phyloP scores from a whole-genome alignment of 2,888 invertebrate genomes.

The Oligia fasciuncula region DNA sequence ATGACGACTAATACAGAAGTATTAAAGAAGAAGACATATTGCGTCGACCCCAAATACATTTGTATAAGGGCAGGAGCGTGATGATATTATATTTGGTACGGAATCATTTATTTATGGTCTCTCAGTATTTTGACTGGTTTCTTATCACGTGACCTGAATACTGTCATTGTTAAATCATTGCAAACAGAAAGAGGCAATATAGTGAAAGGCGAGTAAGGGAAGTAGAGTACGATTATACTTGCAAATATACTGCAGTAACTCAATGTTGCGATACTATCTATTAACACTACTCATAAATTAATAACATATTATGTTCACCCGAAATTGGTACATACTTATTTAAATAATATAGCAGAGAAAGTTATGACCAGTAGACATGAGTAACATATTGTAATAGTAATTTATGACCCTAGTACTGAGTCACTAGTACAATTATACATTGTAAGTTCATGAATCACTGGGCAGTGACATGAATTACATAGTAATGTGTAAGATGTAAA shows the following conservation, averaged over 20 bases:
- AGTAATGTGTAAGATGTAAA: constrained; percentile 10
- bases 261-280: background rate
- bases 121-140: background rate
- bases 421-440: constrained; percentile 35
- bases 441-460: constrained; percentile 37
- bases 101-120: no score
- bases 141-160: background rate
- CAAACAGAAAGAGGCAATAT: background rate
- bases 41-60: background rate
- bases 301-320: background rate
- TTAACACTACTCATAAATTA: background rate
- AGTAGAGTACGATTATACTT: constrained; percentile 39
- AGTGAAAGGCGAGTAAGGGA: constrained; percentile 36
- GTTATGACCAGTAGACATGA: constrained; percentile 9
- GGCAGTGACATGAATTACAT: constrained; percentile 19
- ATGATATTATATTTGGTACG: background rate
- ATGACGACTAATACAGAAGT: background rate
- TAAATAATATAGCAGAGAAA: constrained; percentile 20
- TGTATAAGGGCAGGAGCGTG: background rate
- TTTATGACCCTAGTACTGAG: constrained; percentile 24
- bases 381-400: constrained; percentile 1
- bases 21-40: background rate
- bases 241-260: constrained; percentile 20
- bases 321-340: background rate
- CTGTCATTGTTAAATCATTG: background rate